These are phyloP conservation scores for Petrocephalus schoutedeni DNA, from an alignment of 2,797 vertebrate species.

Conservation along the genomic window DNA sequence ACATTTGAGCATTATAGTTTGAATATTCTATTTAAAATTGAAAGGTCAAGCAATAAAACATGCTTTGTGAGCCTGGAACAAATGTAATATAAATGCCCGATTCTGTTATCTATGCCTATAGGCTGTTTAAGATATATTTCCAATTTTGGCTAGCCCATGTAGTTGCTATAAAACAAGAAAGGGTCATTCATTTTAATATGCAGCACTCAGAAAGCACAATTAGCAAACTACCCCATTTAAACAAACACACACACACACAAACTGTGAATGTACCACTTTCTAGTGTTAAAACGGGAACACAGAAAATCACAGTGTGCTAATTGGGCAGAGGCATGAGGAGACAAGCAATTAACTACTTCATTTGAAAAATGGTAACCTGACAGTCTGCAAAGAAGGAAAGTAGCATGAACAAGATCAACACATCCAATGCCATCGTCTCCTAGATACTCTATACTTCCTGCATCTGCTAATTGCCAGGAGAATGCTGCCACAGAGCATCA, in stretches of 20 bases:
- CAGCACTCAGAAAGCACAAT: not conserved
- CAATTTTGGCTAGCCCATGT: not conserved
- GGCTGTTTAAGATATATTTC: not conserved
- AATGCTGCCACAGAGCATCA: not conserved
- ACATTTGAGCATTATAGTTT: not conserved
- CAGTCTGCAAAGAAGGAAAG: not conserved
- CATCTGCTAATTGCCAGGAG: not conserved
- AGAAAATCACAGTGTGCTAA: not conserved
- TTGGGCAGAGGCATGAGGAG: not conserved
- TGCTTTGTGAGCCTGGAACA: not conserved
- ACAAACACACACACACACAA: not conserved
- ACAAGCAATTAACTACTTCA: not conserved
- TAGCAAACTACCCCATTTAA: not conserved
- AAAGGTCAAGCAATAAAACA: not conserved
- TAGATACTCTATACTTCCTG: not conserved
- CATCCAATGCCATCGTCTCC: not conserved
- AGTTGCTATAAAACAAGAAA: not conserved
- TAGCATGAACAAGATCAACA: not conserved
- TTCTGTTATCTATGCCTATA: not conserved
- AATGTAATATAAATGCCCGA: not conserved
- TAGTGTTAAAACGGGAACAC: not conserved
- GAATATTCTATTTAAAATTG: not conserved
- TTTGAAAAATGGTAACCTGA: not conserved
- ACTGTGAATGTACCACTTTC: not conserved
- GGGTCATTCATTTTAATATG: not conserved